Percentiles rank a stretch among this genome's conserved stretches.
phyloP scores from a whole-genome alignment of 2,888 invertebrate genomes.

The Hoplodrina ambigua region DNA sequence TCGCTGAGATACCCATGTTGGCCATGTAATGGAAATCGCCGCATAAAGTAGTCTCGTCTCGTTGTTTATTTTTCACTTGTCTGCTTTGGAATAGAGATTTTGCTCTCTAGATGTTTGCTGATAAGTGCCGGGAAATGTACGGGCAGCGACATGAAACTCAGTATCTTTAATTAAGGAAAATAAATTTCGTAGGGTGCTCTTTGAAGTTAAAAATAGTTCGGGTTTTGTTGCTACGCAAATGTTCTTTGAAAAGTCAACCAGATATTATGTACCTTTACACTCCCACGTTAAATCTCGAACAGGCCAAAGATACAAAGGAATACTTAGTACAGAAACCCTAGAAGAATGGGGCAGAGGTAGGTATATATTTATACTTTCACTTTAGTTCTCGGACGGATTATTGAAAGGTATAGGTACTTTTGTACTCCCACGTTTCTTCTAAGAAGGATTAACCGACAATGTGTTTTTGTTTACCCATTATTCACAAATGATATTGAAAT shows the following conservation, averaged over 20 bases:
- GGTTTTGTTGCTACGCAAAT: neutral
- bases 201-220: neutral
- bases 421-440: neutral
- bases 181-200: neutral
- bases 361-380: neutral
- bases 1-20: slow-evolving; percentile 69
- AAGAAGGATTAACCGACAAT: neutral
- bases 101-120: slow-evolving; percentile 35
- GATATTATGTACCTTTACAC: neutral
- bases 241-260: neutral
- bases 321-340: neutral
- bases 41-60: slow-evolving; percentile 43
- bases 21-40: slow-evolving; percentile 61
- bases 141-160: slow-evolving; percentile 13
- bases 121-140: slow-evolving; percentile 28
- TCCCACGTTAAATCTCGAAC: neutral
- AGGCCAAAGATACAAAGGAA: neutral
- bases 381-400: neutral
- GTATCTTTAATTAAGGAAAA: slow-evolving; percentile 19
- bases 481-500: neutral
- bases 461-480: neutral
- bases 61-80: slow-evolving; percentile 59
- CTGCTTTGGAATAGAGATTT: slow-evolving; percentile 50
- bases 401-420: neutral
- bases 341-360: neutral